Conservation (phyloP, 2,113 vertebrate species). For the Myanophis thanlyinensis region DNA sequence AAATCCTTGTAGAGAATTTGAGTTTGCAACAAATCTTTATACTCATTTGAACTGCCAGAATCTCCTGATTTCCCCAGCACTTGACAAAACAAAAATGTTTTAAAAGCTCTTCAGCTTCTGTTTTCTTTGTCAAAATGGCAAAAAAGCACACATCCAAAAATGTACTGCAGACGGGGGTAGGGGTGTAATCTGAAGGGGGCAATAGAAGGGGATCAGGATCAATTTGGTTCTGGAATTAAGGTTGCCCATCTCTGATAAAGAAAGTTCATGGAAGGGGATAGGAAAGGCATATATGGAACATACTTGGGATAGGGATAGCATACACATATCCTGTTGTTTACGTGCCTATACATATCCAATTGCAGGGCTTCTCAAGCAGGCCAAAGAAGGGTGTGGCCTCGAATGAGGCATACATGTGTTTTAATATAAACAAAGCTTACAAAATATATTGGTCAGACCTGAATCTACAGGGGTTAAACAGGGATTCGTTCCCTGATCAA, state of each 20-base stretch:
- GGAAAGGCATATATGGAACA: background rate
- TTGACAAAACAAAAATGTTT: background rate
- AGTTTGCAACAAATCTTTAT: background rate
- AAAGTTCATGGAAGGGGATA: background rate
- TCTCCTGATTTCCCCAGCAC: background rate
- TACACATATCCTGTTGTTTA: background rate
- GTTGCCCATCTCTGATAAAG: background rate
- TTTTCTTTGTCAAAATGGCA: background rate
- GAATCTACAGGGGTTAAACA: fast-evolving
- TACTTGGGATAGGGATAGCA: background rate
- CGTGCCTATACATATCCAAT: background rate
- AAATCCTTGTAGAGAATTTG: background rate
- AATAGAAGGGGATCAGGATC: background rate
- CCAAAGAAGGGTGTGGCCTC: background rate
- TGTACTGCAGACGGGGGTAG: background rate
- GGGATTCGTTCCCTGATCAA: background rate
- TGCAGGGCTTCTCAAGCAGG: background rate
- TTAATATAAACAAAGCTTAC: background rate
- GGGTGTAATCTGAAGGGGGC: background rate
- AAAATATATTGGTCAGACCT: background rate
- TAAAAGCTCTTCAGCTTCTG: background rate
- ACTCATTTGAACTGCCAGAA: background rate
- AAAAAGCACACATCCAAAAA: background rate
- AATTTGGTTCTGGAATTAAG: background rate
- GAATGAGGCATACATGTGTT: background rate